Percentiles rank a stretch among this genome's conserved stretches.
These are phyloP conservation scores for Nesometra sesokonis DNA, from an alignment of 35 echinoderm and acorn worm genomes.

Conservation along the genomic window DNA sequence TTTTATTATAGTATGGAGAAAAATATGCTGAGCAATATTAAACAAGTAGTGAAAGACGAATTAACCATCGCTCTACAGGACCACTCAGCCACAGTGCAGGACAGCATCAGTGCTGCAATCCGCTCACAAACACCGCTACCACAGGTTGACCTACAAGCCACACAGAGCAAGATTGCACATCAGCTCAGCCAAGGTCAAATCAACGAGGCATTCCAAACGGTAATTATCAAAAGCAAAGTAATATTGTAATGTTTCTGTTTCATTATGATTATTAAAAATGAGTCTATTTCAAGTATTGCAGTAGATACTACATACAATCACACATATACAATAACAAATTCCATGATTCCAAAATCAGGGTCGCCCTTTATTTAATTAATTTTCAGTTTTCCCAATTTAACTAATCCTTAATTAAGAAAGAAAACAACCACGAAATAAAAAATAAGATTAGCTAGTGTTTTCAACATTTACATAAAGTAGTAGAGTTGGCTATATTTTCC, in stretches of 20 bases:
- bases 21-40: background rate
- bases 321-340: too few relatives aligned
- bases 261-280: background rate
- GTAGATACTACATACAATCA: too few relatives aligned
- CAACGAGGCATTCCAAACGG: constrained; percentile 78
- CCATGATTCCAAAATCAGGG: too few relatives aligned
- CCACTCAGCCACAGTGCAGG: background rate
- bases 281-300: too few relatives aligned
- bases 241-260: background rate
- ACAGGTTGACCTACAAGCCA: constrained; percentile 48
- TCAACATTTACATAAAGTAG: too few relatives aligned
- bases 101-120: background rate
- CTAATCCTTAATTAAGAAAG: too few relatives aligned
- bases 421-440: too few relatives aligned
- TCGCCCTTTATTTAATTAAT: too few relatives aligned
- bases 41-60: constrained; percentile 7
- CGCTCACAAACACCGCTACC: constrained; percentile 49
- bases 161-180: constrained; percentile 51
- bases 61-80: background rate
- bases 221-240: constrained; percentile 12
- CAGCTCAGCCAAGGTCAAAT: constrained; percentile 42
- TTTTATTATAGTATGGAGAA: background rate
- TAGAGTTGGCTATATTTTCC: too few relatives aligned
- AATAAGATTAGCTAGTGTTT: too few relatives aligned
- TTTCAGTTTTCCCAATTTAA: too few relatives aligned